These are phyloP conservation scores for Tragulus kanchil DNA, from an alignment of 2,113 vertebrate species.

Conservation along the genomic window DNA sequence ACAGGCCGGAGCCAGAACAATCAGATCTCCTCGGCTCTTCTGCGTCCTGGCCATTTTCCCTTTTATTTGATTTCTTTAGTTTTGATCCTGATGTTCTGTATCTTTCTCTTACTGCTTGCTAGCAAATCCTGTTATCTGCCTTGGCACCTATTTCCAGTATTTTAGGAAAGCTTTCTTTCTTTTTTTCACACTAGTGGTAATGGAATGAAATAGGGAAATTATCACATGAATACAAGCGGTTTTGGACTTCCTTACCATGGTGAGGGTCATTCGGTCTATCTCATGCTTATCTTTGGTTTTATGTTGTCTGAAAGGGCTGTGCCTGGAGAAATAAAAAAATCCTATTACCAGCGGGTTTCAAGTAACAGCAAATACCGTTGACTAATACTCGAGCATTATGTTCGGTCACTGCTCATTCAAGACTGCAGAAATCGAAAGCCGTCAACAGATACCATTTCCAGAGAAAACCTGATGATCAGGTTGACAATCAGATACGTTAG, in stretches of 20 bases:
- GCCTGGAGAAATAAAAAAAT: conserved; percentile 86
- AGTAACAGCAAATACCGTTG: background rate
- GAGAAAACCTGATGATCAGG: background rate
- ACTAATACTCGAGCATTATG: background rate
- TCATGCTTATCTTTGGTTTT: conserved; percentile 99
- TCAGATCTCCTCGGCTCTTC: fast-evolving
- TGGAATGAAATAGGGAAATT: background rate
- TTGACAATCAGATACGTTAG: fast-evolving
- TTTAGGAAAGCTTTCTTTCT: background rate
- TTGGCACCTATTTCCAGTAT: background rate
- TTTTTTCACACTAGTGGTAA: background rate
- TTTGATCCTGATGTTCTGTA: background rate
- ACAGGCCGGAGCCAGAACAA: background rate
- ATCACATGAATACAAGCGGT: fast-evolving
- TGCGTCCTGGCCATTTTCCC: fast-evolving
- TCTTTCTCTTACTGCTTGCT: background rate
- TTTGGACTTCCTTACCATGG: conserved; percentile 92
- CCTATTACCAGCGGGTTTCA: background rate
- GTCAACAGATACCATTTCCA: background rate
- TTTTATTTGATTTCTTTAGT: background rate
- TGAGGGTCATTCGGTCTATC: conserved; percentile 99
- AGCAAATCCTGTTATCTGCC: background rate
- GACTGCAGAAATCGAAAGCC: background rate
- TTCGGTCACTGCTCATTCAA: background rate
- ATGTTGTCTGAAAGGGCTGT: conserved; percentile 99